Base-by-base conservation (phyloP, 2,113 vertebrate species). In the Tachysurus fulvidraco region DNA sequence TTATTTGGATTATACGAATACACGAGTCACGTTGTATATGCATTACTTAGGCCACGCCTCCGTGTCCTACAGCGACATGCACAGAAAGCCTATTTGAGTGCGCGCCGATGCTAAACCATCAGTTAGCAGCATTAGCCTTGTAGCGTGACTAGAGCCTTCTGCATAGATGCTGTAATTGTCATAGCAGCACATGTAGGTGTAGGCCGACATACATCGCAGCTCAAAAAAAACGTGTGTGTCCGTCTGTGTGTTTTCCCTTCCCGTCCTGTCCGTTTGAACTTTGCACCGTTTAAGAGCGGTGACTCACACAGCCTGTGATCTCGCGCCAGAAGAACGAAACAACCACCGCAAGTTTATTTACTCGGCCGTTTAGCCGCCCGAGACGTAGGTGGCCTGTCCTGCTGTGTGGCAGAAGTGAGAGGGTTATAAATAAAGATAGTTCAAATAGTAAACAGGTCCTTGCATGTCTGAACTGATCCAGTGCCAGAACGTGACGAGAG, bases 321-420 rank as follows among this genome's bases (percentile, higher is more conserved):
- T 13, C 36, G n/a, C 64, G 69, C 62, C 88, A 81, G 36, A 50
- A 21, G 62, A 84, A 62, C 77, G 14, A 77, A 76, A n/a, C 82
- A 55, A 30, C 73, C 82, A 55, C 69, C 41, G 52, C 73, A 10
- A 52, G 85, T 77, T 89, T 89, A 85, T 87, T 83, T 88, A 67
- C 64, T 13, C 60, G 36, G 83, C 30, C 0, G 80, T 28, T 12
- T 41, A 46, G 50, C 77, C 65, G 57, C 41, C 9, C 2, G 65
- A 74, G 52, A 46, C 52, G 69, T 84, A 57, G 79, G 88, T 81
- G 59, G 85, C 36, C 88, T 62, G 80, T 65, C 77, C 77, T 67
- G 69, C 57, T 67, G 84, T 74, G 52, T 50, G 77, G 52, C 21
- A 59, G 46, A 77, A 28, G 59, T 25, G 13, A 59, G 83, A 65